Base-by-base conservation (phyloP, 1,140 invertebrate species). In the Bombus haemorrhoidalis region DNA sequence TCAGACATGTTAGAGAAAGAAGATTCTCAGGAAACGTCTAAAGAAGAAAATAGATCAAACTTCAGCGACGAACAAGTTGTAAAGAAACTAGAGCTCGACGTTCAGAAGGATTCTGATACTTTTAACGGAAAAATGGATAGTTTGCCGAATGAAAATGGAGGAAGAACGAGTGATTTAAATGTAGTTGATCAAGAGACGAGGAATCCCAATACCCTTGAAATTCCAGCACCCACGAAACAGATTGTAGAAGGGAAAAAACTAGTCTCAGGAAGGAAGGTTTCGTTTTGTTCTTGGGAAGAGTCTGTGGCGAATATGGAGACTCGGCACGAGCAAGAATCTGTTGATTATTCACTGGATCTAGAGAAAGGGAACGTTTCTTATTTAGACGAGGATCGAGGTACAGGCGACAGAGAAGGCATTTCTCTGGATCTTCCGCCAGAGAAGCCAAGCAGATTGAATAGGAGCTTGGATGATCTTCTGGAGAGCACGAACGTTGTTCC, bases 1-100 rank as follows among this genome's bases (percentile, higher is more conserved):
- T 94, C 93, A 28, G 94, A 95, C 75, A 95, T 95, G 93, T 78
- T 95, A 10, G 95, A 95, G 80, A 92, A 91, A 62, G 93, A 94
- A 41, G 94, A 94, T 12, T 47, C 81, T 1, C 88, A 80, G 4
- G 81, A 89, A 1, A 47, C 41, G 8, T 34, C 25, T 4, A 89
- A 81, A 4, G 83, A 72, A 25, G 87, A 77, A 9, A 82, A 25
- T 0, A 78, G 18, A 37, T 39, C 28, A 3, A 53, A 39, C 28
- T 64, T 41, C 15, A 8, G 53, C 28, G 22, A 82, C 62, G 86
- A 90, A 47, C 90, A 89, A 69, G 34, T 47, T 22, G 12, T 66
- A 22, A 91, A 91, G 43, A 89, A 86, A 37, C 86, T 85, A 59
- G 92, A 93, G 71, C 86, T 91, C 28, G 89, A 91, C 79, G 93